Base-by-base conservation (phyloP, 2,888 invertebrate species). In the Dolichomitus sp. region DNA sequence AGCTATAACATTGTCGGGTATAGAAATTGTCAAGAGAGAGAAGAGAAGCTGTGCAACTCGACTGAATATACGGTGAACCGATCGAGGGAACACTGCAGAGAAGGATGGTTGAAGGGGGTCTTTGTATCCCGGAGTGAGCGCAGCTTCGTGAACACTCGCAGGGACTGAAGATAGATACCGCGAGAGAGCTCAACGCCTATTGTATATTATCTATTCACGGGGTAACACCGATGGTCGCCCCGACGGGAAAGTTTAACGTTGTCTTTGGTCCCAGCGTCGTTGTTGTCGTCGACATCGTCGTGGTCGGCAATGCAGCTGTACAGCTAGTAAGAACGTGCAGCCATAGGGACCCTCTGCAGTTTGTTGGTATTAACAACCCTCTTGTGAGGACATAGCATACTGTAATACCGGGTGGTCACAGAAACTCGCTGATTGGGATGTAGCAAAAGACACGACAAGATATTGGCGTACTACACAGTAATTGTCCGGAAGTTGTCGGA, bases 121-220 rank as follows among this genome's bases (percentile, higher is more conserved):
- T 81, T 83, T 86, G 80, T 81, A 72, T 80, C 61, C 40, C 54
- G 19, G 17, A 48, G 70, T 52, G 23, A 45, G 74, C 72, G 66
- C 61, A 72, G 75, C 72, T 14, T 61, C 54, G 65, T 63, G 72
- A 84, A 83, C 59, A 79, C 69, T 78, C 52, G 19, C 48, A 40
- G 42, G 48, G 68, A 61, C 33, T 68, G 59, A 74, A 75, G 73
- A 69, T 68, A 54, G 76, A 80, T 80, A 70, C 77, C 37, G 74
- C 42, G 57, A 52, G 66, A 80, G 66, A 80, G 54, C 72, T 54
- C 76, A 68, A 68, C 65, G 73, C 65, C 66, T 61, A 83, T 86
- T 85, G 84, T 85, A 61, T 82, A 65, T 86, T 76, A 85, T 86
- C 86, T 75, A 86, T 86, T 85, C 81, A 85, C 69, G 40, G 61